Conservation (phyloP, 1,140 invertebrate genomes). For the Dolichoris vasculosae region DNA sequence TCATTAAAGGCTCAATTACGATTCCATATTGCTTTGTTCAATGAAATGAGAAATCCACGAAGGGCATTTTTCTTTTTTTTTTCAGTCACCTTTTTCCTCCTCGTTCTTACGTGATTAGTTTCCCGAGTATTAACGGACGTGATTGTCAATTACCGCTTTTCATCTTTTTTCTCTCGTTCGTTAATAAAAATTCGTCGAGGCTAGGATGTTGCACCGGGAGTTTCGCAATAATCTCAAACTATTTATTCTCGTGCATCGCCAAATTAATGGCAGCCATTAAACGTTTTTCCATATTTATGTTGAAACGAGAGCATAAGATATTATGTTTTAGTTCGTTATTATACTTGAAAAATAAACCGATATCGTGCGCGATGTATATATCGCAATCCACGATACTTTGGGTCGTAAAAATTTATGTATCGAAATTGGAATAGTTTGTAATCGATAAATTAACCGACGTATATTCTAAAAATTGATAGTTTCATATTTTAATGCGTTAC, state of each 20-base stretch:
- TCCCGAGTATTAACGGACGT: background rate
- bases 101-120: background rate
- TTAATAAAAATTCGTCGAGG: background rate
- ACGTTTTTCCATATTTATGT: background rate
- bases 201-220: background rate
- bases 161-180: background rate
- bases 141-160: background rate
- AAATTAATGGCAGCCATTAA: background rate
- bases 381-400: background rate
- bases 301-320: background rate
- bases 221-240: background rate
- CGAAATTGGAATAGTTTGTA: background rate
- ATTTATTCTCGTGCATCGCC: background rate
- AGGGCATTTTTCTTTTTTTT: background rate
- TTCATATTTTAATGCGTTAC: background rate
- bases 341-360: background rate
- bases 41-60: background rate
- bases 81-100: background rate
- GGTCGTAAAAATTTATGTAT: background rate
- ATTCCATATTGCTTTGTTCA: constrained; percentile 12
- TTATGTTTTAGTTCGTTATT: background rate
- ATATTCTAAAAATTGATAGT: background rate
- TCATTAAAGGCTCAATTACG: constrained; percentile 27
- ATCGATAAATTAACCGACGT: background rate
- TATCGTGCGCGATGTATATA: background rate